phyloP scores from a whole-genome alignment of 2,113 vertebrate genomes.

The Dasyornis broadbenti region DNA sequence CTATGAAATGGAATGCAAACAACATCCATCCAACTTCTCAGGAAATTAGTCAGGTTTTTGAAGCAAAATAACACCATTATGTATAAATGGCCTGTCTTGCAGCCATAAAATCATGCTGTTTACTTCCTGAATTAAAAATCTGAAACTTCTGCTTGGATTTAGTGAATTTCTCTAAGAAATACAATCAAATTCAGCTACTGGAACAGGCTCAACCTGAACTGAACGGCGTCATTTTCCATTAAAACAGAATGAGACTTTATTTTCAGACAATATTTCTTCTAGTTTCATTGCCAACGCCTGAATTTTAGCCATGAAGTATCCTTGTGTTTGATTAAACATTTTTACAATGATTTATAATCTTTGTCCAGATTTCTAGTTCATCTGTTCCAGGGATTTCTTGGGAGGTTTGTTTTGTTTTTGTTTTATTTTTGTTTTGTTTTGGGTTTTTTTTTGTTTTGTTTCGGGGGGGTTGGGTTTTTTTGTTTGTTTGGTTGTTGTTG shows the following conservation, averaged over 20 bases:
- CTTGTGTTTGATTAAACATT: background rate
- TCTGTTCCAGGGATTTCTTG: no score
- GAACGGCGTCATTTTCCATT: rapidly evolving
- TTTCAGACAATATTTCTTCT: background rate
- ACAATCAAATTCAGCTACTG: background rate
- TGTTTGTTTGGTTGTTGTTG: no score
- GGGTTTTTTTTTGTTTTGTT: no score
- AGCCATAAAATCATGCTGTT: background rate
- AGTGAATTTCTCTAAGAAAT: background rate
- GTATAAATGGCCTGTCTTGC: background rate
- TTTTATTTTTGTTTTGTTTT: no score
- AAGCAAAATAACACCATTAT: background rate
- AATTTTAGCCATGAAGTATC: background rate
- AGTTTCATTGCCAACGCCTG: background rate
- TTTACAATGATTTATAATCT: background rate
- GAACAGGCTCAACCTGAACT: background rate
- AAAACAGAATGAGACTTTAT: background rate
- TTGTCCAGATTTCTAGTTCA: background rate
- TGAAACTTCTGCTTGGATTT: background rate
- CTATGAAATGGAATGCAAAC: background rate
- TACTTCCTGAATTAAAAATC: background rate
- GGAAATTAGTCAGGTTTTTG: background rate
- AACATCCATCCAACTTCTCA: background rate
- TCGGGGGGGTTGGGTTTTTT: no score
- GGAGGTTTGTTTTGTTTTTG: no score